Base-by-base conservation (phyloP, 2,888 invertebrate genomes). In the Drosophila mayaguana region DNA sequence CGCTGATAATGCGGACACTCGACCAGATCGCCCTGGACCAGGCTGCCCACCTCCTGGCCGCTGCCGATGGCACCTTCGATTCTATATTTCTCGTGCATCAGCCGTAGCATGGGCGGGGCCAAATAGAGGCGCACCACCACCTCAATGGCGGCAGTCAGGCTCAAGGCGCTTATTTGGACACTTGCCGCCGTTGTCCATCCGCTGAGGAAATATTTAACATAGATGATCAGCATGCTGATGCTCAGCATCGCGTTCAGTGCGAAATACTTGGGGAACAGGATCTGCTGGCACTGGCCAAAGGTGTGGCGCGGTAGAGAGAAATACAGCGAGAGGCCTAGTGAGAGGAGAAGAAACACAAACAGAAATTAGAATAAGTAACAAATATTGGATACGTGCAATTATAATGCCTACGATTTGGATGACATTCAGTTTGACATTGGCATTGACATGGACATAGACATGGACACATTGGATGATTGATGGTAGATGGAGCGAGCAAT, bases 241-340 rank as follows among this genome's bases (percentile, higher is more conserved):
- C 96, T 97, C 70, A 97, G 93, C 74, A 94, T 91, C 16, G 96
- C 95, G 91, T 97, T 97, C 88, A 97, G 94, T 18, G 96, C 94
- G 93, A 97, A 97, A 93, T 97, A 97, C 88, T 96, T 95, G 1
- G 98, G 98, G 92, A 98, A 98, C 66, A 98, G 93, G 45, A 97
- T 95, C 73, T 96, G 95, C 92, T 98, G 98, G 18, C 98, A 96
- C 82, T 96, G 95, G 0, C 97, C 97, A 92, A 98, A 98, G 78
- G 96, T 96, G 88, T 97, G 97, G 20, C 98, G 95, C 0, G 97
- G 97, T 78, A 98, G 94, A 9, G 95, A 95, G 93, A 97, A 97
- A 93, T 97, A 98, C 62, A 98, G 94, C 63, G 97, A 96, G 60
- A 98, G 93, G 77, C 98, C 98, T 97, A 7, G 14, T 72, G 9